A percentile compares a stretch with the other conserved stretches of the same genome.
phyloP scores from a whole-genome alignment of 2,113 vertebrate genomes.

The Melanerpes formicivorus region DNA sequence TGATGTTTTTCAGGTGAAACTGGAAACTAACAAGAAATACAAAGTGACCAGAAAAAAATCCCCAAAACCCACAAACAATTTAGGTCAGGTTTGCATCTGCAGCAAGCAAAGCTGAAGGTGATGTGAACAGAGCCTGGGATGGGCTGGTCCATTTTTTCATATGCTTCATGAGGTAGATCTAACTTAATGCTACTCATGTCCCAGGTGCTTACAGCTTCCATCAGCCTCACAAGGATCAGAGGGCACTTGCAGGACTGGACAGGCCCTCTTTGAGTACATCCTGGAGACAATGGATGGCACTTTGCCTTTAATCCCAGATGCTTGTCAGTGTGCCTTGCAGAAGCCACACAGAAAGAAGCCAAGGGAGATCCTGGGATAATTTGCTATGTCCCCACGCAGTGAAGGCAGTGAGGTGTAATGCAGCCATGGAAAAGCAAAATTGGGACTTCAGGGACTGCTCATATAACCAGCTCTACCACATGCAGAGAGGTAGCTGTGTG shows the following conservation, averaged over 20 bases:
- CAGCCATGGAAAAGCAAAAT: background rate
- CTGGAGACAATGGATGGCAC: background rate
- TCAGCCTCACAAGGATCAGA: background rate
- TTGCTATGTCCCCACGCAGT: too few relatives aligned
- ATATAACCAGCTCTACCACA: background rate
- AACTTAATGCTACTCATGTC: background rate
- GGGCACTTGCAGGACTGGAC: background rate
- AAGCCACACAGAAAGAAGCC: background rate
- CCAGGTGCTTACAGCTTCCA: background rate
- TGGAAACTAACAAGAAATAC: background rate
- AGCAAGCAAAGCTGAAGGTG: background rate
- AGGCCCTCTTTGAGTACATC: background rate
- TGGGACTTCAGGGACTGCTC: background rate
- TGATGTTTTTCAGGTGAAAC: background rate
- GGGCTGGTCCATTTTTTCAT: background rate
- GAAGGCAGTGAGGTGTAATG: background rate
- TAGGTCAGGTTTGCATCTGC: background rate
- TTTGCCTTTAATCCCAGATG: background rate
- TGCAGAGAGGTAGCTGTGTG: background rate
- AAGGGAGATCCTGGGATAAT: background rate
- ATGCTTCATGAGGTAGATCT: background rate
- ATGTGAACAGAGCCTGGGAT: background rate
- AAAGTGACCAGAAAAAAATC: background rate
- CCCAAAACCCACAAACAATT: too few relatives aligned
- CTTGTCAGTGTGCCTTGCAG: background rate